Percentiles rank a stretch among this genome's conserved stretches.
These are phyloP conservation scores for Philonicus albiceps DNA, from an alignment of 2,888 invertebrate genomes.

Conservation along the genomic window DNA sequence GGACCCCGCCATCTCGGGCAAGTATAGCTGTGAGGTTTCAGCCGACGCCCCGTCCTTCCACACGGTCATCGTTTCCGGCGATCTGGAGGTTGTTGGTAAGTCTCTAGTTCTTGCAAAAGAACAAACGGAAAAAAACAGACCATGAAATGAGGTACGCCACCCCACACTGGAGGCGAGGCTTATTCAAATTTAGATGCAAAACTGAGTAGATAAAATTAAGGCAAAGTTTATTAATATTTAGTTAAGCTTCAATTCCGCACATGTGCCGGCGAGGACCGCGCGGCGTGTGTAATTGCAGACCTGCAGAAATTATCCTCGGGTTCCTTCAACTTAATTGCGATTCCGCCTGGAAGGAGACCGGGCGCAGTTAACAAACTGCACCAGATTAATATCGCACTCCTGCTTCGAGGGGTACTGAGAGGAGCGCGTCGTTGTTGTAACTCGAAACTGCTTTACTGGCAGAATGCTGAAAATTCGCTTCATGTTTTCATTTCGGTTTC, in stretches of 20 bases:
- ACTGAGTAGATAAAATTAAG: background rate
- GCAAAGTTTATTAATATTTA: constrained; percentile 36
- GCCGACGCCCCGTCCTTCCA: constrained; percentile 49
- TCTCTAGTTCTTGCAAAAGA: background rate
- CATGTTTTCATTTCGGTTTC: background rate
- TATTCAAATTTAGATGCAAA: constrained; percentile 14
- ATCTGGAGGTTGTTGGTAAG: constrained; percentile 50
- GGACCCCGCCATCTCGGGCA: constrained; percentile 46
- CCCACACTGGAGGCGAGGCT: background rate
- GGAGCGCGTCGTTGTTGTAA: background rate
- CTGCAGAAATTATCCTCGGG: background rate
- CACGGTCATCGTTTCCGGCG: constrained; percentile 47
- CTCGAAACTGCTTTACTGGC: background rate
- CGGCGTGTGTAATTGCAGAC: background rate
- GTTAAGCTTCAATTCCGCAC: constrained; percentile 12
- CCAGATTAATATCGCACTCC: background rate
- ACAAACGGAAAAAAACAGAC: background rate
- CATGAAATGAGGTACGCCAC: background rate
- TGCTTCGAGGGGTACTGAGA: background rate
- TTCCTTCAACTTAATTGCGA: constrained; percentile 2
- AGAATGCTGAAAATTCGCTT: background rate
- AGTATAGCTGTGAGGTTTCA: constrained; percentile 50
- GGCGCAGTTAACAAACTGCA: background rate
- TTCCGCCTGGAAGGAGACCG: background rate
- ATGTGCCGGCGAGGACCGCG: background rate